phyloP scores from a whole-genome alignment of 2,888 invertebrate species.

The Patella caerulea region DNA sequence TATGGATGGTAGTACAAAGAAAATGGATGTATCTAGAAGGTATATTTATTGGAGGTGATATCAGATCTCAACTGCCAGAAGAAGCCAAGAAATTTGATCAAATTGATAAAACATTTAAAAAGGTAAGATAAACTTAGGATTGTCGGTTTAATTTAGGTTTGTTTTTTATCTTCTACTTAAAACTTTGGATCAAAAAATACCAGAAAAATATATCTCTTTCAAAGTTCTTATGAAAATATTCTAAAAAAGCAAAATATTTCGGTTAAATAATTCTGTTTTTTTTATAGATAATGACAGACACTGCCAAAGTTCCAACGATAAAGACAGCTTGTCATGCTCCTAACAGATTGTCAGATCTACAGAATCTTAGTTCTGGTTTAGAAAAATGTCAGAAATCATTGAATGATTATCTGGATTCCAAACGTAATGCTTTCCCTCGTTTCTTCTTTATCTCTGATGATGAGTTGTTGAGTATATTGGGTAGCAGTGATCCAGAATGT shows the following conservation, averaged over 20 bases:
- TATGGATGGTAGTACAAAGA: conserved; percentile 88
- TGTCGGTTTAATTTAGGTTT: too few relatives aligned
- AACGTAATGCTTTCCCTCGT: conserved; percentile 88
- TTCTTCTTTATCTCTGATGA: conserved; percentile 96
- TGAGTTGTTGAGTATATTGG: conserved; percentile 89
- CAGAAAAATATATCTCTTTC: too few relatives aligned
- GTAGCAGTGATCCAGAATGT: conserved; percentile 85
- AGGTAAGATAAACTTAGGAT: conserved; percentile 72
- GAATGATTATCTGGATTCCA: conserved; percentile 90
- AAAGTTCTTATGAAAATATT: too few relatives aligned
- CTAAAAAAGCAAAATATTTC: neutral
- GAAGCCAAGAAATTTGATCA: conserved; percentile 92
- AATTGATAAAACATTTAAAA: conserved; percentile 85
- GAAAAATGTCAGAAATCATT: conserved; percentile 93
- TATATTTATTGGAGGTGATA: conserved; percentile 92
- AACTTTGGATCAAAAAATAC: too few relatives aligned
- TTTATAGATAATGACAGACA: conserved; percentile 85
- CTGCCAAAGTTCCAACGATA: conserved; percentile 84
- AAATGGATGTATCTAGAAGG: conserved; percentile 95
- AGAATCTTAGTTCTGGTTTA: conserved; percentile 81
- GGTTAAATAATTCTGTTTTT: neutral
- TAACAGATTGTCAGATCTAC: conserved; percentile 84
- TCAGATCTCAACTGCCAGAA: conserved; percentile 87
- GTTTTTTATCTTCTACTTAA: too few relatives aligned
- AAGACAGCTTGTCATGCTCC: conserved; percentile 83